phyloP scores from a whole-genome alignment of 2,797 vertebrate genomes.

The Loris lydekkerianus region DNA sequence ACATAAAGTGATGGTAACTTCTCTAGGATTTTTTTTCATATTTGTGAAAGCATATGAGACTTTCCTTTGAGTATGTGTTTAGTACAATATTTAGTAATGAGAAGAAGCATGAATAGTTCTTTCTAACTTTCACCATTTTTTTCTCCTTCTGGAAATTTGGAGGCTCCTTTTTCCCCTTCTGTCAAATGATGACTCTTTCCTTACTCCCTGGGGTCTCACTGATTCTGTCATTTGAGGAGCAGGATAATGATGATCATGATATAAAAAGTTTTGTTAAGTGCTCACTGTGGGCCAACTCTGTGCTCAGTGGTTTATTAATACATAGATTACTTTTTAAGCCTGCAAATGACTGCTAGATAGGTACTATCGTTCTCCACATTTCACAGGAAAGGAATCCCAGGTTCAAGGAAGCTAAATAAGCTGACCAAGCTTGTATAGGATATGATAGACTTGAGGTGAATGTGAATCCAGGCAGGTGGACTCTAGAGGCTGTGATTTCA shows the following conservation, averaged over 20 bases:
- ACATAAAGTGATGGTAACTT: not conserved
- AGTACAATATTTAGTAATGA: not conserved
- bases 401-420: not conserved
- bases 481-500: not conserved
- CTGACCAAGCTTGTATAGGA: not conserved
- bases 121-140: not conserved
- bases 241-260: not conserved
- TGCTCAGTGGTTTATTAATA: not conserved
- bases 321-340: not conserved
- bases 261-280: not conserved
- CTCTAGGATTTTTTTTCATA: conserved; percentile 1
- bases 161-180: not conserved
- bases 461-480: not conserved
- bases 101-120: not conserved
- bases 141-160: conserved; percentile 12
- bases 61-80: not conserved
- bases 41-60: not conserved
- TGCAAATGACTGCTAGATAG: not conserved
- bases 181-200: not conserved
- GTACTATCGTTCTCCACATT: not conserved
- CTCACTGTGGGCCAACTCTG: not conserved
- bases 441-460: not conserved
- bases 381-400: not conserved
- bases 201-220: not conserved
- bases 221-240: not conserved